These are phyloP conservation scores for Sarcophaga subvicina DNA, from an alignment of 2,888 invertebrate species.

Conservation along the genomic window DNA sequence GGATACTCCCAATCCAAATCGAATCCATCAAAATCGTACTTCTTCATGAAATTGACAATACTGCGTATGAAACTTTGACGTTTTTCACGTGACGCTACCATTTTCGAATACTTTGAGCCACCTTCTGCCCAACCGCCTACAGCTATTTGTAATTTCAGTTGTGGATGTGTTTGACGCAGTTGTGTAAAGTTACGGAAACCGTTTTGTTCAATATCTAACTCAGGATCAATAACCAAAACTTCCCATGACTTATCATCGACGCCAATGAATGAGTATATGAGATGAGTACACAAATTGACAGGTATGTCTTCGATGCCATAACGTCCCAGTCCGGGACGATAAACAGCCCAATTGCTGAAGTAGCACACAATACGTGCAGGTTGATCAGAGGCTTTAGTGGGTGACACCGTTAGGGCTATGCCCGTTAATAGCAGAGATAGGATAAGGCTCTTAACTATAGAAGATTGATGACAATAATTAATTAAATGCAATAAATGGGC, in stretches of 20 bases:
- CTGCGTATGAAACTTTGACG: slow-evolving; percentile 89
- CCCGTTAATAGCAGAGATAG: slow-evolving; percentile 71
- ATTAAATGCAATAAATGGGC: background rate
- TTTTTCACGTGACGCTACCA: slow-evolving; percentile 88
- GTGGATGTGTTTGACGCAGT: slow-evolving; percentile 87
- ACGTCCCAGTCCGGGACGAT: slow-evolving; percentile 90
- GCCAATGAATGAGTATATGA: slow-evolving; percentile 94
- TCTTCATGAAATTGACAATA: slow-evolving; percentile 89
- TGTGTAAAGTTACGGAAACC: slow-evolving; percentile 92
- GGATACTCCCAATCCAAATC: slow-evolving; percentile 97
- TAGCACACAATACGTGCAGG: slow-evolving; percentile 83
- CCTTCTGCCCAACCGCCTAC: slow-evolving; percentile 97
- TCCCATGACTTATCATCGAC: slow-evolving; percentile 90
- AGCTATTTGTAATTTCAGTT: slow-evolving; percentile 90
- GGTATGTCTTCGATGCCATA: slow-evolving; percentile 94
- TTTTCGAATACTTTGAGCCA: slow-evolving; percentile 91
- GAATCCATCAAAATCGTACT: slow-evolving; percentile 92
- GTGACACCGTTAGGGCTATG: slow-evolving; percentile 62
- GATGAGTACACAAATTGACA: slow-evolving; percentile 91
- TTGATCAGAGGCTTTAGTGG: slow-evolving; percentile 73
- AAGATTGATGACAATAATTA: slow-evolving; percentile 16
- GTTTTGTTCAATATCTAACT: slow-evolving; percentile 88
- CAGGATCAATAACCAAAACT: slow-evolving; percentile 90
- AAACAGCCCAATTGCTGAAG: slow-evolving; percentile 87
- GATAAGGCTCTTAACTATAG: slow-evolving; percentile 38